Conservation (phyloP, 2,888 invertebrate genomes). For the Polylopha cassiicola region DNA sequence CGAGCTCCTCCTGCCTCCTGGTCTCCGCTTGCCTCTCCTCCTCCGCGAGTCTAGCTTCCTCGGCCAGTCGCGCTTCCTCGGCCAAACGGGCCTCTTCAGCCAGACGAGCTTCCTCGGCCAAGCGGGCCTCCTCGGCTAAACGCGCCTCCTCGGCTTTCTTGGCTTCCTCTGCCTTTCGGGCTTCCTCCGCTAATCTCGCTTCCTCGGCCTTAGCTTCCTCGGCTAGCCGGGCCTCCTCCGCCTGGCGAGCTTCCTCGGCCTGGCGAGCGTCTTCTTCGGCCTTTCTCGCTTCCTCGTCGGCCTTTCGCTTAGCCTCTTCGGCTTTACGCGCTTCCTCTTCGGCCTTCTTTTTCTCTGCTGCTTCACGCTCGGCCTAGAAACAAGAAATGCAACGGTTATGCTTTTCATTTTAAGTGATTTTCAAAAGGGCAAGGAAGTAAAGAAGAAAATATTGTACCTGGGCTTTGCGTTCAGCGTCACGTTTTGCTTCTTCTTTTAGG, state of each 20-base stretch:
- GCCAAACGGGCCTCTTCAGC: constrained; percentile 67
- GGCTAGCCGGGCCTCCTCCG: constrained; percentile 55
- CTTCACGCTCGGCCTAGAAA: constrained; percentile 57
- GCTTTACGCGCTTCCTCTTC: constrained; percentile 76
- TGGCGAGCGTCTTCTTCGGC: constrained; percentile 43
- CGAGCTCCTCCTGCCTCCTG: constrained; percentile 74
- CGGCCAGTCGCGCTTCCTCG: constrained; percentile 65
- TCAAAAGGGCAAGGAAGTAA: not conserved
- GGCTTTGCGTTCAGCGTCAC: constrained; percentile 68
- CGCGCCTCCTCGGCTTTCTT: constrained; percentile 54
- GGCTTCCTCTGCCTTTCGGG: constrained; percentile 62
- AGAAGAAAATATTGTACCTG: constrained; percentile 42
- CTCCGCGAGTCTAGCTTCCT: constrained; percentile 55
- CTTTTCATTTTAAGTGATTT: not conserved
- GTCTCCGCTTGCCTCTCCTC: constrained; percentile 72
- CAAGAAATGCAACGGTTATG: not conserved
- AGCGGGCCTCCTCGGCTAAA: constrained; percentile 53
- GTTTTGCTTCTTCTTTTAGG: constrained; percentile 72
- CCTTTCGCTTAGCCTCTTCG: constrained; percentile 71
- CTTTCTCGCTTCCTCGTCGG: constrained; percentile 64
- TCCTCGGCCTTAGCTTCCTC: constrained; percentile 60
- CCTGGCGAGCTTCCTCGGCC: constrained; percentile 64
- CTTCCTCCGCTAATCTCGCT: constrained; percentile 63
- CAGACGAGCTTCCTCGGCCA: constrained; percentile 65
- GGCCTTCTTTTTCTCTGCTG: constrained; percentile 67